Percentiles rank a stretch among this genome's conserved stretches.
Conservation (phyloP, 2,797 vertebrate species). For the Centroberyx gerrardi region DNA sequence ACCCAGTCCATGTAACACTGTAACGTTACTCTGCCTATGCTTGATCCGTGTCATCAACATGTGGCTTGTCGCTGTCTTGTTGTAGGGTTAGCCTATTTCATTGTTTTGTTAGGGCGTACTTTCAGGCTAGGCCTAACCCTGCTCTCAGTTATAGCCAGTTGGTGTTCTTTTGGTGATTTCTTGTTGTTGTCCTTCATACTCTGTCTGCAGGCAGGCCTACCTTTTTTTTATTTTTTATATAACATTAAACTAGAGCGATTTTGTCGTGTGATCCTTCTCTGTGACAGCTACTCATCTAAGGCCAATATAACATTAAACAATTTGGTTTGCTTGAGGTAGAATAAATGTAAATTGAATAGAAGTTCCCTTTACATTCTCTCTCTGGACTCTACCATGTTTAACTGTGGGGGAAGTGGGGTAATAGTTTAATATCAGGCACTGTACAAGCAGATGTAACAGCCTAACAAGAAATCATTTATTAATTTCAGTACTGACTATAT, state of each 20-base stretch:
- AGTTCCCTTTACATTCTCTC: not conserved
- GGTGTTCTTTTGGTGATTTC: not conserved
- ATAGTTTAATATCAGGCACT: not conserved
- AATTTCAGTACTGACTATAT: not conserved
- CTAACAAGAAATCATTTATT: not conserved
- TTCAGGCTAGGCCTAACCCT: constrained; percentile 24
- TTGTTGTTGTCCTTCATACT: not conserved
- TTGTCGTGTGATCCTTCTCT: not conserved
- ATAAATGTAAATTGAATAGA: not conserved
- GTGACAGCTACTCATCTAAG: not conserved
- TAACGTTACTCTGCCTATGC: constrained; percentile 2
- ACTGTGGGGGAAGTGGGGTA: not conserved
- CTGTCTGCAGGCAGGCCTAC: not conserved
- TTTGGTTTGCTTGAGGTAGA: not conserved
- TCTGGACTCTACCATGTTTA: constrained; percentile 20
- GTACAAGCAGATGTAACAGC: not conserved
- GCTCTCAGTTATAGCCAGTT: not conserved
- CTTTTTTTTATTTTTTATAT: not conserved
- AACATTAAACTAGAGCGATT: not conserved
- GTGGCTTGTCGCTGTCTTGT: constrained; percentile 58
- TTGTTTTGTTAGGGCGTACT: constrained; percentile 16
- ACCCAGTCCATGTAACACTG: not conserved
- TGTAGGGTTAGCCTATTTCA: constrained; percentile 16
- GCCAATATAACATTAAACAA: not conserved
- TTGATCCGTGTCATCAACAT: constrained; percentile 58